Conservation (phyloP, 2,888 invertebrate species). For the Rhynchonema sp. region DNA sequence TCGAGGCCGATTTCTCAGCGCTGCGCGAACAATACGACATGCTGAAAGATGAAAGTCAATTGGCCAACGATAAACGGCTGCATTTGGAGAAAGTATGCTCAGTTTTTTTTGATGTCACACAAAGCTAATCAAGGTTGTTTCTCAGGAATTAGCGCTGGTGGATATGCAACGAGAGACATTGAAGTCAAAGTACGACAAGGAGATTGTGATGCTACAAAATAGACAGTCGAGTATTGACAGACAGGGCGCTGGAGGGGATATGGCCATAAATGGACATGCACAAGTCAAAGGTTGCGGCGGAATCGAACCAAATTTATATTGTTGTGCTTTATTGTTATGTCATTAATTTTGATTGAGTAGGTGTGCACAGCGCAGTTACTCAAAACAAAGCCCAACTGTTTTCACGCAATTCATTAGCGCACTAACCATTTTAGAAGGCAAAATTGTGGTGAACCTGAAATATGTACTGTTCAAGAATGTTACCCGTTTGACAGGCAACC, state of each 20-base stretch:
- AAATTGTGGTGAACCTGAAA: too few relatives aligned
- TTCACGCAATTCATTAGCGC: too few relatives aligned
- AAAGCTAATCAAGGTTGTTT: too few relatives aligned
- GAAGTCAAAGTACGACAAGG: conserved; percentile 26
- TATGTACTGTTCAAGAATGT: too few relatives aligned
- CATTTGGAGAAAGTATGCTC: conserved; percentile 52
- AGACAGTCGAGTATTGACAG: neutral
- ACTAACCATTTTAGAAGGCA: too few relatives aligned
- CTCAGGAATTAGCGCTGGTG: conserved; percentile 25
- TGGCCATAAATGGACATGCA: neutral
- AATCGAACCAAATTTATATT: too few relatives aligned
- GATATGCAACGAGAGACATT: conserved; percentile 28
- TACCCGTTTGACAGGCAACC: too few relatives aligned
- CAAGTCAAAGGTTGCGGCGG: neutral
- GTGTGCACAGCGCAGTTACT: too few relatives aligned
- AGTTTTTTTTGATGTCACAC: too few relatives aligned
- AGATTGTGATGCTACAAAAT: conserved; percentile 8
- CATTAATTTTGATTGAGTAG: too few relatives aligned
- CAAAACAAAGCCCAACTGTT: too few relatives aligned
- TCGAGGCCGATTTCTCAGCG: conserved; percentile 46
- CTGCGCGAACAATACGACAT: conserved; percentile 53
- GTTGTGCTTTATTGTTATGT: too few relatives aligned
- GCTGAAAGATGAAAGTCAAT: conserved; percentile 60
- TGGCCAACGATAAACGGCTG: conserved; percentile 58
- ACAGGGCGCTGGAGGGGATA: neutral